These are phyloP conservation scores for Eristalinus sepulchralis DNA, from an alignment of 2,888 invertebrate species.

Conservation along the genomic window DNA sequence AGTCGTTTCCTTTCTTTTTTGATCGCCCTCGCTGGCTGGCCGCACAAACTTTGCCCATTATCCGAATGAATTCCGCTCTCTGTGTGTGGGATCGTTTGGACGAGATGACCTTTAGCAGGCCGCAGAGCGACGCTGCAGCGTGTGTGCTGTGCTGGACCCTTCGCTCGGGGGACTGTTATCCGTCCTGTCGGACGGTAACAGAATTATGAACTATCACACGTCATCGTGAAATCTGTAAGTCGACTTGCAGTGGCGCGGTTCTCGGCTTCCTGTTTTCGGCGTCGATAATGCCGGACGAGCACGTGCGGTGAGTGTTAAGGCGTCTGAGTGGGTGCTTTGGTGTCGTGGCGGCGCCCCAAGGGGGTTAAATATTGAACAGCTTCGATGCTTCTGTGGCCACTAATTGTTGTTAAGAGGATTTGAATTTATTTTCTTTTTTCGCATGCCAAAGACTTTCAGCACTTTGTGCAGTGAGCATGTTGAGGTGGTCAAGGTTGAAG, in stretches of 20 bases:
- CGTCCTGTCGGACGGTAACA: background rate
- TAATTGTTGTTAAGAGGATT: background rate
- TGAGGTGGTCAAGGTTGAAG: background rate
- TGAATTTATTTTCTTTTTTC: background rate
- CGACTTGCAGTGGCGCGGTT: background rate
- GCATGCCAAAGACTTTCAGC: background rate
- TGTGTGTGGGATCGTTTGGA: background rate
- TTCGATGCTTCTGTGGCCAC: background rate
- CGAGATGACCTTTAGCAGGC: background rate
- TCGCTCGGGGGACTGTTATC: background rate
- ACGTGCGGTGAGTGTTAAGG: background rate
- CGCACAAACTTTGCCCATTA: constrained; percentile 12
- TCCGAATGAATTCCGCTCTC: background rate
- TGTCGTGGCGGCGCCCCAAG: background rate
- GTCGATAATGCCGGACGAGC: background rate
- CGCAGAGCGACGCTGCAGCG: background rate
- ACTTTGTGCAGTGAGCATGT: background rate
- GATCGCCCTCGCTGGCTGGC: background rate
- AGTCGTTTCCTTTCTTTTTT: constrained; percentile 15
- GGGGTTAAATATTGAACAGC: background rate
- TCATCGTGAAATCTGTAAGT: background rate
- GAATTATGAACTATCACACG: background rate
- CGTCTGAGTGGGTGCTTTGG: background rate
- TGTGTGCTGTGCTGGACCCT: background rate
- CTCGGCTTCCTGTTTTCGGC: background rate